Percentiles rank a stretch among this genome's conserved stretches.
phyloP scores from a whole-genome alignment of 2,113 vertebrate species.

The Pterocles orientalis region DNA sequence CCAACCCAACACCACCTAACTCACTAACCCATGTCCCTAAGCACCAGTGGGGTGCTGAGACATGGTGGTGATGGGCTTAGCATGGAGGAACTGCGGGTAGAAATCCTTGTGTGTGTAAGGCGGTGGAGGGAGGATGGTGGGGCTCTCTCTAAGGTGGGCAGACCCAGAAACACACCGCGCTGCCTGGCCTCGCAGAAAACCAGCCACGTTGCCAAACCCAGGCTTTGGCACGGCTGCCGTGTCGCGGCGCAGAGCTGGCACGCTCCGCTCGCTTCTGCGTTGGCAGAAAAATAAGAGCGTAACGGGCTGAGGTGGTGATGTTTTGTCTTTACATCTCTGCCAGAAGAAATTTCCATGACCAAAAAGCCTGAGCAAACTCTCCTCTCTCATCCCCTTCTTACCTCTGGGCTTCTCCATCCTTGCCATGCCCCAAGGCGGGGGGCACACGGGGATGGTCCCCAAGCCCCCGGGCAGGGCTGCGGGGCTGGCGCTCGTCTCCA shows the following conservation, averaged over 20 bases:
- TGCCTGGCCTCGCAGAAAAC: not conserved
- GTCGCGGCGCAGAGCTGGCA: not conserved
- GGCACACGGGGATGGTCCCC: not conserved
- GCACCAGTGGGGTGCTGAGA: not conserved
- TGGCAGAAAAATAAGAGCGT: not conserved
- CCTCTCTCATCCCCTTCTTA: not conserved
- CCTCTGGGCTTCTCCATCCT: not conserved
- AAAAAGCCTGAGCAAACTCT: not conserved
- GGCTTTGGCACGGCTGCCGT: not conserved
- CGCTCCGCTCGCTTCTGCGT: not conserved
- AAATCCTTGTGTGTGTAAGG: fast-evolving
- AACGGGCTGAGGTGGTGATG: not conserved
- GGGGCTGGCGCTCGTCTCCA: not conserved
- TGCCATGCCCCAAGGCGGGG: too few relatives aligned
- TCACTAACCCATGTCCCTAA: too few relatives aligned
- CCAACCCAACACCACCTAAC: too few relatives aligned
- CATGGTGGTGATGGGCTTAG: fast-evolving
- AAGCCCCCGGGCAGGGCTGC: not conserved
- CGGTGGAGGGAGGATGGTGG: not conserved
- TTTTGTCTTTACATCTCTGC: not conserved
- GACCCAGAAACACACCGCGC: not conserved
- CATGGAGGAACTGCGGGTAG: not conserved
- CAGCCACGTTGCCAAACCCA: not conserved
- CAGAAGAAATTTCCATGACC: not conserved
- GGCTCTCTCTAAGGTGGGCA: not conserved